Evolutionary conservation across 2,888 invertebrate genomes (phyloP).

Genomic region (Chorisops tibialis): DNA sequence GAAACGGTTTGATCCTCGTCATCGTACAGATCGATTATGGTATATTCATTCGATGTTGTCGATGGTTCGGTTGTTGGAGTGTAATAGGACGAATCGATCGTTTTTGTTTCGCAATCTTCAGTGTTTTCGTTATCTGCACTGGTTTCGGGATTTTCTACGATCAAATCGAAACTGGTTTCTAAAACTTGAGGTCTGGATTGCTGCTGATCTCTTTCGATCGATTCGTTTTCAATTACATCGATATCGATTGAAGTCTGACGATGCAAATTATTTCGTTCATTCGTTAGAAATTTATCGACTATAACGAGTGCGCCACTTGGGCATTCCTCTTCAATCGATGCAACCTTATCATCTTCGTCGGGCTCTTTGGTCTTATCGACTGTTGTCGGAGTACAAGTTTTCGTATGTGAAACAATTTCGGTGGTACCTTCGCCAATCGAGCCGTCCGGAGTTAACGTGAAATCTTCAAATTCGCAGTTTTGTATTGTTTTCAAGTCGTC

Average conservation of each 20-base stretch:
- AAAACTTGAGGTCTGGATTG: not conserved
- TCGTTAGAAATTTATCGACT: slow-evolving; percentile 34
- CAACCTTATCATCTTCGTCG: not conserved
- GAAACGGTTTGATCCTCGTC: slow-evolving; percentile 32
- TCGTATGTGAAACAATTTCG: slow-evolving; percentile 9
- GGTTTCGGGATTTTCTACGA: too few species aligned
- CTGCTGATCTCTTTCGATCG: not conserved
- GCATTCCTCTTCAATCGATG: slow-evolving; percentile 11
- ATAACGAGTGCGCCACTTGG: slow-evolving; percentile 16
- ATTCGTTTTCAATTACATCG: not conserved
- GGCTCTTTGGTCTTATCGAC: not conserved
- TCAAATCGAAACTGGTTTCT: slow-evolving; percentile 15
- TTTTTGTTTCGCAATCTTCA: not conserved
- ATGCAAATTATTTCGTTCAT: slow-evolving; percentile 27
- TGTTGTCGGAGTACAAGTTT: not conserved
- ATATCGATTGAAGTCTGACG: slow-evolving; percentile 7
- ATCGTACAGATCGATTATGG: slow-evolving; percentile 25
- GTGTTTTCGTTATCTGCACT: too few species aligned
- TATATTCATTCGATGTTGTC: slow-evolving; percentile 16
- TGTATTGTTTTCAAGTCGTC: slow-evolving; percentile 32
- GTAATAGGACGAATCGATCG: slow-evolving; percentile 1
- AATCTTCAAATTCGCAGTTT: slow-evolving; percentile 37
- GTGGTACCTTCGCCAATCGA: slow-evolving; percentile 32
- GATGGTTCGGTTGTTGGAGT: slow-evolving; percentile 8
- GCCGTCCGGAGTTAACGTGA: slow-evolving; percentile 37